These are phyloP conservation scores for Pterocles orientalis DNA, from an alignment of 2,113 vertebrate genomes.

Conservation along the genomic window DNA sequence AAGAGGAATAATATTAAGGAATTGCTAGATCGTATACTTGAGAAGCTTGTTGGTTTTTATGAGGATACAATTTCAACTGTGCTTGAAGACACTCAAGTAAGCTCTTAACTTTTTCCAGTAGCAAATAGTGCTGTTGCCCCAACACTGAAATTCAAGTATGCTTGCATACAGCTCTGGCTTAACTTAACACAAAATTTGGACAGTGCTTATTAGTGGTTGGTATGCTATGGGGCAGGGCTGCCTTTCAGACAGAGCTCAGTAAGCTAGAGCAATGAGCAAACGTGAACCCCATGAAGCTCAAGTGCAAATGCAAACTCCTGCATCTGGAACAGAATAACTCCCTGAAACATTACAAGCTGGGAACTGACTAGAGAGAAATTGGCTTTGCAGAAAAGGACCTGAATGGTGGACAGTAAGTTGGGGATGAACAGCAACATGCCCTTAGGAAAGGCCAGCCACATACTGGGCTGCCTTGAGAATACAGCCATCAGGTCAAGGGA, in stretches of 20 bases:
- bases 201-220: not conserved
- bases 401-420: not conserved
- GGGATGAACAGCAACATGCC: not conserved
- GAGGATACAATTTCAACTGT: not conserved
- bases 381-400: not conserved
- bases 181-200: not conserved
- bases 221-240: not conserved
- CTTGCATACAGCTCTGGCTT: not conserved
- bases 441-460: not conserved
- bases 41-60: not conserved
- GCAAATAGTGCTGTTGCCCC: not conserved
- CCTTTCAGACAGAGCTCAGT: not conserved
- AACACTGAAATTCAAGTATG: not conserved
- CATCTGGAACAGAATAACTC: not conserved
- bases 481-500: not conserved
- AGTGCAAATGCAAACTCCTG: not conserved
- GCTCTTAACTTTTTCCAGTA: not conserved
- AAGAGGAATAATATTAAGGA: not conserved
- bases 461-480: not conserved
- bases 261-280: not conserved
- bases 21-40: not conserved
- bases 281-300: not conserved
- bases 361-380: not conserved
- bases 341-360: not conserved
- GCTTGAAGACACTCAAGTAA: not conserved